Evolutionary conservation across 2,797 vertebrate genomes (phyloP), one percentile per base, ranked within the genome.

Genomic region (Melanogrammus aeglefinus): DNA sequence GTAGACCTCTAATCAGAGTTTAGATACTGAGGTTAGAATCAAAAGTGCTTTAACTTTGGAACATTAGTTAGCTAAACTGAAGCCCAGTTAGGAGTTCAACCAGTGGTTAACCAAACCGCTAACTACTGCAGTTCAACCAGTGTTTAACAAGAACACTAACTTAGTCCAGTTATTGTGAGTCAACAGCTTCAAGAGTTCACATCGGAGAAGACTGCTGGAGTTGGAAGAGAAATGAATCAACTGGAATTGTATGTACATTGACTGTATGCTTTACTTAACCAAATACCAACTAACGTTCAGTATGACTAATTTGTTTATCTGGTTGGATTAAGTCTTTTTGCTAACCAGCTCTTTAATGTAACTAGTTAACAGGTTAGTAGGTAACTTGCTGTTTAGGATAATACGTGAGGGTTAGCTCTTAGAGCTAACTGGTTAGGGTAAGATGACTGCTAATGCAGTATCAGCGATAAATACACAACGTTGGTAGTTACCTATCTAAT

Each of bases 221-320:
- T 33, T 10, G 33, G 31, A 36, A 72, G 35, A 24, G 72, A 38
- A 73, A 73, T 73, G 72, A 73, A 73, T 9, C 72, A 73, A 35
- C 33, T 73, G 35, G 72, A 73, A 73, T 35, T 36, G 72, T 73
- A 73, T 9, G 72, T 38, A 10, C 24, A 27, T 69, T 69, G 27
- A 9, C 12, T 69, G 2, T 27, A 69, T 69, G 4, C 9, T 27
- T 69, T 69, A 69, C 12, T 69, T 12, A 27, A 63, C 57, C n/a
- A 63, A 51, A 18, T 51, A 21, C 21, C 3, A 51, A 18, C 70
- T 39, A 1, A 33, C 33, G 29, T 18, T 16, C 13, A 39, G 7
- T 39, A 39, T 39, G 44, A 13, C 13, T 14, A 4, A 47, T 47
- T 18, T 47, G 3, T 47, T 51, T 51, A 21, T 16, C 5, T 51